phyloP scores from a whole-genome alignment of 2,797 vertebrate species.

The Crypturellus tataupa region DNA sequence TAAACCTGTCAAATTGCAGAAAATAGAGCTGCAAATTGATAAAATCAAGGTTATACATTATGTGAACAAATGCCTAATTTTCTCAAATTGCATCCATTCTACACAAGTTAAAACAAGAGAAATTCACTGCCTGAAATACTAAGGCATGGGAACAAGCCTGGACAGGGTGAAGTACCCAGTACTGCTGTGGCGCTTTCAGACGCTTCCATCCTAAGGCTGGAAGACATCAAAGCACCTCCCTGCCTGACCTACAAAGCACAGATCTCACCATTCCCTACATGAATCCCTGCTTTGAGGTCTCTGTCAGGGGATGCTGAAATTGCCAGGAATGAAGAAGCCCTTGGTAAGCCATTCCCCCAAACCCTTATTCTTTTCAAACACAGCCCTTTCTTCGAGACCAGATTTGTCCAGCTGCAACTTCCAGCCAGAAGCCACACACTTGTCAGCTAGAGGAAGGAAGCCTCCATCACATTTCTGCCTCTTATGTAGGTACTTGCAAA shows the following conservation, averaged over 20 bases:
- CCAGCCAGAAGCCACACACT: neutral
- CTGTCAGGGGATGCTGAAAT: neutral
- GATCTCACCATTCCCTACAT: neutral
- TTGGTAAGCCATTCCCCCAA: neutral
- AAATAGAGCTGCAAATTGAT: slow-evolving; percentile 77
- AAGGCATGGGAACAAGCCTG: neutral
- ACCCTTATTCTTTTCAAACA: slow-evolving; percentile 4
- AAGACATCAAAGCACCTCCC: neutral
- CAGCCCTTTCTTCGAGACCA: neutral
- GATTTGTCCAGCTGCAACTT: slow-evolving; percentile 12
- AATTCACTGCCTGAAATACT: slow-evolving; percentile 45
- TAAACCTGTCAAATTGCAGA: slow-evolving; percentile 78
- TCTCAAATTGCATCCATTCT: slow-evolving; percentile 75
- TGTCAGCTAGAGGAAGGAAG: neutral
- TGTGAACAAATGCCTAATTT: slow-evolving; percentile 72
- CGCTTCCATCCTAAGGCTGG: neutral
- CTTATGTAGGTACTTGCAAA: slow-evolving; percentile 5
- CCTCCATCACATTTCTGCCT: neutral
- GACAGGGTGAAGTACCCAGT: neutral
- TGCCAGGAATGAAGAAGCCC: neutral
- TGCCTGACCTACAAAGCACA: neutral
- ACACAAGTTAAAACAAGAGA: slow-evolving; percentile 70
- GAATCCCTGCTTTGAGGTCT: neutral
- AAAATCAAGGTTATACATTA: slow-evolving; percentile 73
- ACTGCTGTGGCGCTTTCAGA: neutral